A percentile compares a stretch with the other conserved stretches of the same genome.
Conservation (phyloP, 2,113 vertebrate species). For the Fregetta grallaria region DNA sequence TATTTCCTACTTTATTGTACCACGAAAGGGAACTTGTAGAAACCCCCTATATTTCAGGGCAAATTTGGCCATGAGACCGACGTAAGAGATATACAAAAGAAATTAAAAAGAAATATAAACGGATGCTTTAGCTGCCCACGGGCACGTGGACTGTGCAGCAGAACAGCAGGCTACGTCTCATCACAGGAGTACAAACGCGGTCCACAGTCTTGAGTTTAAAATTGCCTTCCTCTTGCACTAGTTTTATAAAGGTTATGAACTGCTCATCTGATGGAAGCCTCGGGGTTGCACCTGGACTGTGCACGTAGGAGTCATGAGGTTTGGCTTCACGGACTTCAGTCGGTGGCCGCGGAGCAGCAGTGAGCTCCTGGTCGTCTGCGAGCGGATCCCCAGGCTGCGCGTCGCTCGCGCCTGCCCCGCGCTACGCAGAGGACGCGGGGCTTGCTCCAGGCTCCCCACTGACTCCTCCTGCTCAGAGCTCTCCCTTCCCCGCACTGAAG, state of each 20-base stretch:
- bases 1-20: not conserved
- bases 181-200: rapidly evolving
- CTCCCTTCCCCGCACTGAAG: not conserved
- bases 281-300: not conserved
- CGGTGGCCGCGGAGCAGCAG: not conserved
- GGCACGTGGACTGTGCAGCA: not conserved
- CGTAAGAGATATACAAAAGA: not conserved
- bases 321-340: not conserved
- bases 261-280: not conserved
- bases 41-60: not conserved
- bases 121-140: not conserved
- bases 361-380: rapidly evolving
- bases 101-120: not conserved
- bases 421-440: rapidly evolving
- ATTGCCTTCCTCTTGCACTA: not conserved
- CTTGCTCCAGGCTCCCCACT: not conserved
- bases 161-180: not conserved
- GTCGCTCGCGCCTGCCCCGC: rapidly evolving
- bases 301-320: rapidly evolving
- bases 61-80: not conserved
- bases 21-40: not conserved
- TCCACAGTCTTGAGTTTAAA: not conserved
- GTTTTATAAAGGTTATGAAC: not conserved
- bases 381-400: not conserved
- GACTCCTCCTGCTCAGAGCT: not conserved